Conservation (phyloP, 2,888 invertebrate species). For the Brachypterus glaber region DNA sequence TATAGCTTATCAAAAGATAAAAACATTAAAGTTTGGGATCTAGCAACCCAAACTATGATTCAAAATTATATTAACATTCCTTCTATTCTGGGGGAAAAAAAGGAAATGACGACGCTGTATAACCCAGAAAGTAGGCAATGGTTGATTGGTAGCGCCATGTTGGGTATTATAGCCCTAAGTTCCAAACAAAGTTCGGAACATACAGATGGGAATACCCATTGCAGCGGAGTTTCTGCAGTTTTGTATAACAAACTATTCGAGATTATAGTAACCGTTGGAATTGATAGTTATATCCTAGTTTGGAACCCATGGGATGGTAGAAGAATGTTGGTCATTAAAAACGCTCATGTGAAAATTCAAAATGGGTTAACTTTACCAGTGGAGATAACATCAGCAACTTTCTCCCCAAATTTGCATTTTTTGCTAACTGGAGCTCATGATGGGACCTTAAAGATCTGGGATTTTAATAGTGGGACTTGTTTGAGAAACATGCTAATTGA, state of each 20-base stretch:
- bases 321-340: slow-evolving; percentile 56
- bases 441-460: slow-evolving; percentile 75
- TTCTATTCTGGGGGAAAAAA: slow-evolving; percentile 48
- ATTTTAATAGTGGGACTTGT: slow-evolving; percentile 72
- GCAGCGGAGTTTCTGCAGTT: slow-evolving; percentile 57
- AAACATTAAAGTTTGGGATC: slow-evolving; percentile 69
- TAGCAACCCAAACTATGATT: slow-evolving; percentile 53
- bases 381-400: slow-evolving; percentile 68
- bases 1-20: slow-evolving; percentile 66
- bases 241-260: slow-evolving; percentile 66
- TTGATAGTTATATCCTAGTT: slow-evolving; percentile 70
- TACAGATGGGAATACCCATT: slow-evolving; percentile 55
- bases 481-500: slow-evolving; percentile 51
- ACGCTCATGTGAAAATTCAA: slow-evolving; percentile 59
- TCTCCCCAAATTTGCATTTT: slow-evolving; percentile 48
- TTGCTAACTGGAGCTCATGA: slow-evolving; percentile 65
- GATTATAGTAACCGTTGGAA: slow-evolving; percentile 60
- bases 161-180: slow-evolving; percentile 56
- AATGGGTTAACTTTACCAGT: slow-evolving; percentile 58
- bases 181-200: slow-evolving; percentile 56
- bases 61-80: slow-evolving; percentile 63
- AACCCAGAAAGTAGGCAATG: slow-evolving; percentile 57
- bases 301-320: slow-evolving; percentile 71
- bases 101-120: slow-evolving; percentile 47
- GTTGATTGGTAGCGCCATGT: slow-evolving; percentile 54